Evolutionary conservation across 1,140 invertebrate species (phyloP).

Genomic region (Drosophila nigrodunni): DNA sequence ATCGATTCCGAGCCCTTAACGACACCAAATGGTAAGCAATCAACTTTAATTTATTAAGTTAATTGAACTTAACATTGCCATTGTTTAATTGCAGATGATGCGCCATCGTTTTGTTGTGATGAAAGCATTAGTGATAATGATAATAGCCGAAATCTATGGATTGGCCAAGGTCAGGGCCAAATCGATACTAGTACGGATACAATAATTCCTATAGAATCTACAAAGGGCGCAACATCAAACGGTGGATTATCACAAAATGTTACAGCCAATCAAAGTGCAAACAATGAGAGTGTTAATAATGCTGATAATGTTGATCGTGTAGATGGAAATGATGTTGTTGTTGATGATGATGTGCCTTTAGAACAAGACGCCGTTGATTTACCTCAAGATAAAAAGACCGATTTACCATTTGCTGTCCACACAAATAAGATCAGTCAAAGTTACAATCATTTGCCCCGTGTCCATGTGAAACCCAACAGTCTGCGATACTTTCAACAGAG

Average conservation of each 20-base stretch:
- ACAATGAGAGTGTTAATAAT: constrained; percentile 4
- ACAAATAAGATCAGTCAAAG: constrained; percentile 61
- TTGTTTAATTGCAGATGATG: constrained; percentile 41
- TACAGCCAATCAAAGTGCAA: constrained; percentile 12
- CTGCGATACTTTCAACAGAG: constrained; percentile 39
- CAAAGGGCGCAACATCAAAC: not conserved
- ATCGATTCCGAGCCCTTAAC: constrained; percentile 36
- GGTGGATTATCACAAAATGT: not conserved
- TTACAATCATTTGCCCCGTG: constrained; percentile 69
- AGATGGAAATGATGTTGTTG: too few relatives aligned
- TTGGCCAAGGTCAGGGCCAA: constrained; percentile 42
- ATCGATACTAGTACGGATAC: constrained; percentile 85
- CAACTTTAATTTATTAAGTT: not conserved
- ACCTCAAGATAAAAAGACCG: constrained; percentile 40
- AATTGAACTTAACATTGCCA: not conserved
- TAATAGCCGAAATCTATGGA: constrained; percentile 55
- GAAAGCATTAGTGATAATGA: constrained; percentile 60
- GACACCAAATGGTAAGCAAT: constrained; percentile 34
- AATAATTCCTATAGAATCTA: constrained; percentile 74
- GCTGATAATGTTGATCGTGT: too few relatives aligned
- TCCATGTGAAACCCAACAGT: constrained; percentile 56
- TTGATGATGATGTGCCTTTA: constrained; percentile 19
- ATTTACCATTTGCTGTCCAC: constrained; percentile 27
- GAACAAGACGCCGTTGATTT: constrained; percentile 18
- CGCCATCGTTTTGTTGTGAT: constrained; percentile 39